These are phyloP conservation scores for Psephotus haematonotus DNA, from an alignment of 2,113 vertebrate genomes.

Conservation along the genomic window DNA sequence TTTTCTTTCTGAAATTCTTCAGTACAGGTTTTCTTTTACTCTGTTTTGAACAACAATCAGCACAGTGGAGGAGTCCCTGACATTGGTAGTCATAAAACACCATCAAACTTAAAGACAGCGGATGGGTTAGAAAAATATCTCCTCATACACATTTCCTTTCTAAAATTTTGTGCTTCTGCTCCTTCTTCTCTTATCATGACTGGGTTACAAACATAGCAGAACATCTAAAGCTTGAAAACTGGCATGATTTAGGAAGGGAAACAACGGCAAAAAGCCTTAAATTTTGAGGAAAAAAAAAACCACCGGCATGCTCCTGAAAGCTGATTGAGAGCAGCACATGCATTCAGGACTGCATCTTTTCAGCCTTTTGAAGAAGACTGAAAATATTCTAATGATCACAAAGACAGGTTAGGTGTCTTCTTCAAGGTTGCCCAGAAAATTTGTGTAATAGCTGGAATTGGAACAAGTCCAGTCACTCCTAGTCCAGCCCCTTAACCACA, in stretches of 20 bases:
- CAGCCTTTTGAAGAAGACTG: background rate
- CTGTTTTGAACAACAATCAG: background rate
- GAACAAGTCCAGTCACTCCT: background rate
- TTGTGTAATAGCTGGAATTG: background rate
- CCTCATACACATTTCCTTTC: background rate
- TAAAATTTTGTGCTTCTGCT: background rate
- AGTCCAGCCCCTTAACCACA: background rate
- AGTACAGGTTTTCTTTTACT: background rate
- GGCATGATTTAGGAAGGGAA: background rate
- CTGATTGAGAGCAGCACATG: background rate
- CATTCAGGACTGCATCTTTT: background rate
- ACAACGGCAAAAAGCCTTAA: background rate
- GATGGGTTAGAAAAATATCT: background rate
- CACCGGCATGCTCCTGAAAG: background rate
- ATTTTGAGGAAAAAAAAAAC: background rate
- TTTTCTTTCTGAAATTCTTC: background rate
- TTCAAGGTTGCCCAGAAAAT: background rate
- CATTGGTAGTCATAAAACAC: background rate
- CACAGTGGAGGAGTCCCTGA: background rate
- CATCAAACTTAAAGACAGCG: background rate
- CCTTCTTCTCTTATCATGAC: background rate
- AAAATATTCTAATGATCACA: background rate
- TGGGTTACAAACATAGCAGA: background rate
- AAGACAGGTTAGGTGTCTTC: background rate
- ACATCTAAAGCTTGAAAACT: background rate